Evolutionary conservation across 1,140 invertebrate genomes (phyloP).

Genomic region (Hylaeus anthracinus): DNA sequence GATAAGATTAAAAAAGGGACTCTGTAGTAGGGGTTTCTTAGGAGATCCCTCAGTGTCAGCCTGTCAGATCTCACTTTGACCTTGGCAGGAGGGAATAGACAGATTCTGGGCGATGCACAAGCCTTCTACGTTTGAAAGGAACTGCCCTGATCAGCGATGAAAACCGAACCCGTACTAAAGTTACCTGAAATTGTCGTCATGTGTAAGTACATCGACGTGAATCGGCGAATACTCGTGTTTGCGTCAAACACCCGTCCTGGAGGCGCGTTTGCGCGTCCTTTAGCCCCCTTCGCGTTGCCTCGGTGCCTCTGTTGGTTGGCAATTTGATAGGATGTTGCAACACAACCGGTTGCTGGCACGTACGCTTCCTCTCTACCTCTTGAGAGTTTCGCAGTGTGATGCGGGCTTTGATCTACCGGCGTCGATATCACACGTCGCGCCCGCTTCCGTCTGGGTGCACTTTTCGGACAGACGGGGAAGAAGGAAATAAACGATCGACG

Average conservation of each 20-base stretch:
- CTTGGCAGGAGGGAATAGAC: too few species aligned
- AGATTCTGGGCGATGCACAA: too few species aligned
- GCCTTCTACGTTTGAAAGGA: too few species aligned
- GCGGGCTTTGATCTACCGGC: slow-evolving; percentile 73
- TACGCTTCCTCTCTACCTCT: slow-evolving; percentile 9
- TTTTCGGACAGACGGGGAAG: slow-evolving; percentile 59
- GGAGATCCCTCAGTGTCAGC: too few species aligned
- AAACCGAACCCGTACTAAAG: too few species aligned
- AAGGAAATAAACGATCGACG: slow-evolving; percentile 58
- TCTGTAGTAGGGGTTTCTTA: too few species aligned
- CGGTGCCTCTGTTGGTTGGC: slow-evolving; percentile 1
- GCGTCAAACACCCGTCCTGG: neutral
- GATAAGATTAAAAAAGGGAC: too few species aligned
- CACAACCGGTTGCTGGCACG: neutral
- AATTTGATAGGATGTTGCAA: slow-evolving; percentile 15
- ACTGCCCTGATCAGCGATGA: too few species aligned
- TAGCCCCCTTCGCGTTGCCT: slow-evolving; percentile 31
- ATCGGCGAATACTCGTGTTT: neutral
- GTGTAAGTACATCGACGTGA: neutral
- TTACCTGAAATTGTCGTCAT: neutral
- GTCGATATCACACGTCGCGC: slow-evolving; percentile 67
- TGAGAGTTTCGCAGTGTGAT: slow-evolving; percentile 45
- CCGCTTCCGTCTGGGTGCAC: slow-evolving; percentile 66
- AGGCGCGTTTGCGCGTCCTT: slow-evolving; percentile 25
- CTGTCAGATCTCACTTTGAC: too few species aligned